Percentiles rank a stretch among this genome's conserved stretches.
Conservation (phyloP, 2,113 vertebrate genomes). For the Pachycephala philippinensis region DNA sequence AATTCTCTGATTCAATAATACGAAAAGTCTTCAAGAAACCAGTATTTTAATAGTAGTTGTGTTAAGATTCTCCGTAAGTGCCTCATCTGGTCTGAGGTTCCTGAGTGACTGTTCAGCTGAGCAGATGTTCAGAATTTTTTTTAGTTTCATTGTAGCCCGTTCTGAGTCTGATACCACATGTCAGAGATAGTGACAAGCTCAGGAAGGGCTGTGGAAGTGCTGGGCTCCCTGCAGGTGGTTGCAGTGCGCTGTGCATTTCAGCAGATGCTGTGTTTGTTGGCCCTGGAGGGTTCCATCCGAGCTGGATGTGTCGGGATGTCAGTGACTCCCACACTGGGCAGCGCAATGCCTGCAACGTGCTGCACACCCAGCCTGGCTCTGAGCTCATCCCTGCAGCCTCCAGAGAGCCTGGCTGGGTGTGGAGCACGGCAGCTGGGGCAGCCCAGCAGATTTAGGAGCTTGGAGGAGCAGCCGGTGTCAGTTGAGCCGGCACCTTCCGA, state of each 20-base stretch:
- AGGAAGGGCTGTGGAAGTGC: not conserved
- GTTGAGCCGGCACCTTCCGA: not conserved
- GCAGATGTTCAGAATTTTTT: not conserved
- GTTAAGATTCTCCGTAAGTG: not conserved
- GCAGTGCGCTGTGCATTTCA: not conserved
- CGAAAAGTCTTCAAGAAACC: not conserved
- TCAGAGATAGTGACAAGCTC: not conserved
- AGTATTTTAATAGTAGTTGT: not conserved
- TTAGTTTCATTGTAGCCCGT: not conserved
- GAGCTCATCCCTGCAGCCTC: not conserved
- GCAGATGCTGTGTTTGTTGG: not conserved
- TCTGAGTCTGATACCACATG: not conserved
- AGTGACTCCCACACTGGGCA: not conserved
- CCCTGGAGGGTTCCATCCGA: not conserved
- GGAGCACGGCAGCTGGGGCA: not conserved
- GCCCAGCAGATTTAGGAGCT: not conserved
- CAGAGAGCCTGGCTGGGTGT: rapidly evolving
- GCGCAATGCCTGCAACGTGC: not conserved
- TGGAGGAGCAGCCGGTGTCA: not conserved
- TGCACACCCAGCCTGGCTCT: not conserved
- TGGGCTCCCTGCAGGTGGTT: not conserved
- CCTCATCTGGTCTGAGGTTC: not conserved
- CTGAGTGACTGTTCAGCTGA: not conserved
- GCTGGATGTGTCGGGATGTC: not conserved
- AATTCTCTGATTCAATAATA: not conserved